phyloP scores from a whole-genome alignment of 1,140 invertebrate genomes.

The Cydia pomonella region DNA sequence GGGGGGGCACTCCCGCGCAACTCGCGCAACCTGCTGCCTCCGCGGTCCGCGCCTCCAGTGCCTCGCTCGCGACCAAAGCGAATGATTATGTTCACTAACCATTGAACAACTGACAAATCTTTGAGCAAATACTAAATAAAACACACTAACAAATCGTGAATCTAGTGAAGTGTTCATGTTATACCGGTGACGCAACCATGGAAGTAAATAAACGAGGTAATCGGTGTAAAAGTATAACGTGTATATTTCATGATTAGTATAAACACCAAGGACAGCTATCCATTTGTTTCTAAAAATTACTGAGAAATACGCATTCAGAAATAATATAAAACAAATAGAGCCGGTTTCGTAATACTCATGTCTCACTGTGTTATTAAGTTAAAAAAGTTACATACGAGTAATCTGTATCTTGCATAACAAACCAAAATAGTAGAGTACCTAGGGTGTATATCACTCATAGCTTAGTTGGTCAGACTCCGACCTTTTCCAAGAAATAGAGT shows the following conservation, averaged over 20 bases:
- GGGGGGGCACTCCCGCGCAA: slow-evolving; percentile 61
- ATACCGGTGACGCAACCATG: slow-evolving; percentile 52
- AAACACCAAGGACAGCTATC: slow-evolving; percentile 20
- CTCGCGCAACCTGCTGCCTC: slow-evolving; percentile 69
- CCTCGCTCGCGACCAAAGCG: slow-evolving; percentile 56
- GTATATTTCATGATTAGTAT: slow-evolving; percentile 28
- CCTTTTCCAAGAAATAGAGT: slow-evolving; percentile 50
- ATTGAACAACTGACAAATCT: slow-evolving; percentile 43
- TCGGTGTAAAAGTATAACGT: slow-evolving; percentile 39
- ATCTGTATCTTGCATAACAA: slow-evolving; percentile 57
- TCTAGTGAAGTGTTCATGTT: slow-evolving; percentile 56
- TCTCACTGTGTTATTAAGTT: not conserved
- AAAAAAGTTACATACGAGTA: not conserved
- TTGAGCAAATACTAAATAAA: slow-evolving; percentile 39
- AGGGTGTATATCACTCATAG: slow-evolving; percentile 53
- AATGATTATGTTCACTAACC: slow-evolving; percentile 42
- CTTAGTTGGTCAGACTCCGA: slow-evolving; percentile 39
- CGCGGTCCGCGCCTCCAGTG: slow-evolving; percentile 56
- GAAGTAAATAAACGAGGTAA: slow-evolving; percentile 53
- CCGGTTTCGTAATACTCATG: not conserved
- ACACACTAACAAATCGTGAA: slow-evolving; percentile 49
- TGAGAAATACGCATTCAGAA: not conserved
- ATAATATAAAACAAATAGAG: not conserved
- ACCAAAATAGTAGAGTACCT: slow-evolving; percentile 36
- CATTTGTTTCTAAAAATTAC: not conserved